A percentile compares a stretch with the other conserved stretches of the same genome.
These are phyloP conservation scores for Antennarius maculatus DNA, from an alignment of 2,797 vertebrate genomes.

Conservation along the genomic window DNA sequence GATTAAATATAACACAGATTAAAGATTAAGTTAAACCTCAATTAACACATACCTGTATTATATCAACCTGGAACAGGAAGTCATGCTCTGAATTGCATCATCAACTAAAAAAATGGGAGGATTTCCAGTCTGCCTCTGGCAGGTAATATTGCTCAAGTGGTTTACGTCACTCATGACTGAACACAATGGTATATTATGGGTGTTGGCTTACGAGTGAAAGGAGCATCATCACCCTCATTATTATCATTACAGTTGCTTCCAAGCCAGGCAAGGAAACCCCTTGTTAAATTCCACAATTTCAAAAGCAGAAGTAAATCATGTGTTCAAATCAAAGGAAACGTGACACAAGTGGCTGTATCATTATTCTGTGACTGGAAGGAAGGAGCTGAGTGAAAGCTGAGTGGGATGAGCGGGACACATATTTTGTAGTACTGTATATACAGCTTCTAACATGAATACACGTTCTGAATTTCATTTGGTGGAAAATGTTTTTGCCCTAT, in stretches of 20 bases:
- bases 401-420: not conserved
- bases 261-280: not conserved
- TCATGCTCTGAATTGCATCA: too few relatives aligned
- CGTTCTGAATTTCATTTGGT: too few relatives aligned
- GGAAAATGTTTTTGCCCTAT: too few relatives aligned
- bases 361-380: not conserved
- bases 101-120: not conserved
- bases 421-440: not conserved
- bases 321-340: not conserved
- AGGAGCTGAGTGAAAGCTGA: not conserved
- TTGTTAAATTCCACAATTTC: conserved; percentile 22
- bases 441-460: too few relatives aligned
- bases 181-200: conserved; percentile 9
- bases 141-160: not conserved
- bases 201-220: not conserved
- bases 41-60: too few relatives aligned
- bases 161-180: not conserved
- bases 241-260: not conserved
- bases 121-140: not conserved
- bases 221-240: not conserved
- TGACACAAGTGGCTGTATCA: not conserved
- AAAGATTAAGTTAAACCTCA: too few relatives aligned
- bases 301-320: not conserved
- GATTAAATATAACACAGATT: too few relatives aligned
- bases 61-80: too few relatives aligned